Evolutionary conservation across 2,888 invertebrate genomes (phyloP).

Genomic region (Ashinkailepas kermadecensis): DNA sequence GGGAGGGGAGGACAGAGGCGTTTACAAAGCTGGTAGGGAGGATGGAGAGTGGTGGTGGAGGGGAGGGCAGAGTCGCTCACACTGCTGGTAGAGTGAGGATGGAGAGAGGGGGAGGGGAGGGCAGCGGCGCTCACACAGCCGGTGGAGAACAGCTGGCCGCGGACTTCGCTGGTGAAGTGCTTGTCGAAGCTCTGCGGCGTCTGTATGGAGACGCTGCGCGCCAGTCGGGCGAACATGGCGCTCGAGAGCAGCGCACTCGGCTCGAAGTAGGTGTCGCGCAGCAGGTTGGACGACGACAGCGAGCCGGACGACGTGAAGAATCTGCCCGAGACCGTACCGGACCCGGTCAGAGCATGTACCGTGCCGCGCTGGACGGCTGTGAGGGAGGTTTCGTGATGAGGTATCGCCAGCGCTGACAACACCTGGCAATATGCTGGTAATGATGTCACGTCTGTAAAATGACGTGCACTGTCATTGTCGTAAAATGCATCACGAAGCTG

Average conservation of each 20-base stretch:
- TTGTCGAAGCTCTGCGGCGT: not conserved
- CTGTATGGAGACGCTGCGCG: not conserved
- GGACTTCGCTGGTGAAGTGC: not conserved
- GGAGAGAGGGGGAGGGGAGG: too few species aligned
- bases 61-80: too few species aligned
- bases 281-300: not conserved
- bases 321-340: not conserved
- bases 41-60: too few species aligned
- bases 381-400: not conserved
- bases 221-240: not conserved
- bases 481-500: too few species aligned
- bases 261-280: not conserved
- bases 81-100: too few species aligned
- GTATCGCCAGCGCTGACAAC: too few species aligned
- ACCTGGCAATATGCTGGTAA: too few species aligned
- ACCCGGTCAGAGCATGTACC: too few species aligned
- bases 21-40: too few species aligned
- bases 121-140: not conserved
- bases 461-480: too few species aligned
- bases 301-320: not conserved
- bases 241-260: not conserved
- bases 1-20: too few species aligned
- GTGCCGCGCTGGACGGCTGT: not conserved
- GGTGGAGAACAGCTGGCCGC: not conserved
- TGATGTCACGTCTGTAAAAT: too few species aligned